Evolutionary conservation across 2,888 invertebrate genomes (phyloP).

Genomic region (Tetheella fluctuosa): DNA sequence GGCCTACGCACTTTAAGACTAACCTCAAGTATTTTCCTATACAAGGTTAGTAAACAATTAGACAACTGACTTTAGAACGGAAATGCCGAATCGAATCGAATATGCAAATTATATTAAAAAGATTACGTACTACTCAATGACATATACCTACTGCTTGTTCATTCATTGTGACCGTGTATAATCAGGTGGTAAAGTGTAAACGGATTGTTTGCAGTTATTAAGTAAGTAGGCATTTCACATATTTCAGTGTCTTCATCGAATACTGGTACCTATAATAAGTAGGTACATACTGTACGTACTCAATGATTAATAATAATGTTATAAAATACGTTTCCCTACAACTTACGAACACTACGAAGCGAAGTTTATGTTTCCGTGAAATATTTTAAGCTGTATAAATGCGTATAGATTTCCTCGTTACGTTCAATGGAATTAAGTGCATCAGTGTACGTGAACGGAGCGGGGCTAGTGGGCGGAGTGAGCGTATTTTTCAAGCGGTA

Average conservation of each 20-base stretch:
- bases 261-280: neutral
- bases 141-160: constrained; percentile 56
- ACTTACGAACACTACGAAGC: neutral
- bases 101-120: constrained; percentile 72
- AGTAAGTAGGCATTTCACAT: too few species aligned
- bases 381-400: constrained; percentile 1
- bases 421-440: constrained; percentile 31
- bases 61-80: constrained; percentile 62
- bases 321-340: too few species aligned
- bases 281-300: too few species aligned
- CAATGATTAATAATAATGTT: too few species aligned
- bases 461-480: constrained; percentile 73
- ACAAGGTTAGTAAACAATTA: constrained; percentile 74
- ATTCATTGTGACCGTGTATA: constrained; percentile 74
- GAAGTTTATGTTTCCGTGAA: constrained; percentile 11
- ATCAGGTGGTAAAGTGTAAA: constrained; percentile 43
- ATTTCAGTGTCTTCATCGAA: neutral
- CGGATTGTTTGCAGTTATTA: neutral
- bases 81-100: constrained; percentile 69
- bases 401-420: neutral
- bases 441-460: constrained; percentile 75
- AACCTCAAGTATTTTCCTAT: constrained; percentile 47
- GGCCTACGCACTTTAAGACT: constrained; percentile 60
- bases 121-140: constrained; percentile 57
- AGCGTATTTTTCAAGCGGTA: constrained; percentile 76